Percentiles rank a stretch among this genome's conserved stretches.
Evolutionary conservation across 2,888 invertebrate genomes (phyloP).

Genomic region (Aphodius sticticus): DNA sequence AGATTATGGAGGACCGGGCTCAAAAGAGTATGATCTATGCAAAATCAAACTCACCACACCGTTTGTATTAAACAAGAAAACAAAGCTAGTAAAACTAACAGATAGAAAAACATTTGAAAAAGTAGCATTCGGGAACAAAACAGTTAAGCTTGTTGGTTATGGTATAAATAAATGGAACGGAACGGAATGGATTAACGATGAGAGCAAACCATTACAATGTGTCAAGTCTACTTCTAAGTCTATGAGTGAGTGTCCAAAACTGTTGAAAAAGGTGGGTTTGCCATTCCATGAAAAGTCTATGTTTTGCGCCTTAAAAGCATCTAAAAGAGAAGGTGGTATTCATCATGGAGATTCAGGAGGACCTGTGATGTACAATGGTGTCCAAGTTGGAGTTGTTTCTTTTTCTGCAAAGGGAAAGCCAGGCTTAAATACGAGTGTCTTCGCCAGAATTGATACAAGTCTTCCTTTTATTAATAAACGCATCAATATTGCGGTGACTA

Average conservation of each 20-base stretch:
- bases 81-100: not conserved
- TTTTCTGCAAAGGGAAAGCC: not conserved
- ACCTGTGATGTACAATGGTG: constrained; percentile 13
- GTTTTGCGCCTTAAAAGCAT: constrained; percentile 4
- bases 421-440: too few species aligned
- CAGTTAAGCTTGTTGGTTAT: constrained; percentile 7
- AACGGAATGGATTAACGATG: not conserved
- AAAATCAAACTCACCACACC: not conserved
- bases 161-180: constrained; percentile 1
- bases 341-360: constrained; percentile 9
- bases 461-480: too few species aligned
- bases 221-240: not conserved
- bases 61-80: constrained; percentile 7
- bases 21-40: not conserved
- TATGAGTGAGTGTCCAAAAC: not conserved
- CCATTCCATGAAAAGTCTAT: not conserved
- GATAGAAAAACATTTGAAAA: not conserved
- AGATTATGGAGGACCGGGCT: not conserved
- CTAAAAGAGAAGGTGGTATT: not conserved
- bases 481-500: too few species aligned
- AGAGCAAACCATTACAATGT: constrained; percentile 6
- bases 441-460: too few species aligned
- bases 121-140: not conserved
- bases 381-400: constrained; percentile 18
- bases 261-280: not conserved